A percentile compares a stretch with the other conserved stretches of the same genome.
phyloP scores from a whole-genome alignment of 2,888 invertebrate species.

The Sminthurides aquaticus region DNA sequence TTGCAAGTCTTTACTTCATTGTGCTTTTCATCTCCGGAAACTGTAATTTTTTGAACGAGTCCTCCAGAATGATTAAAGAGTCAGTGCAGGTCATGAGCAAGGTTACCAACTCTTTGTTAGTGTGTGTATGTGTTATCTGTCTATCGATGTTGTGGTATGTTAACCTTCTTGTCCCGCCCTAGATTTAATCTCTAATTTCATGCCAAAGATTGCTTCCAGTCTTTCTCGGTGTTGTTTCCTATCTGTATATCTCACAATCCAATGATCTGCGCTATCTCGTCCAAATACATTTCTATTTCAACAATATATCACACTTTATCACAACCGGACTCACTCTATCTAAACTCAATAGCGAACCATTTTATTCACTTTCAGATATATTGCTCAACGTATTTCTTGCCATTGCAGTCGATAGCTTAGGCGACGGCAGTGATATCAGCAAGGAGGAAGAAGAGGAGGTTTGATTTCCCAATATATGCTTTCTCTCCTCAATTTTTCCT shows the following conservation, averaged over 20 bases:
- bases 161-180: background rate
- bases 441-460: conserved; percentile 68
- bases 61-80: background rate
- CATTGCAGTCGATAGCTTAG: conserved; percentile 99
- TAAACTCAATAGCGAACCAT: too few species aligned
- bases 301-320: too few species aligned
- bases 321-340: too few species aligned
- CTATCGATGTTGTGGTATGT: background rate
- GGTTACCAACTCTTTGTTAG: background rate
- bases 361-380: conserved; percentile 65
- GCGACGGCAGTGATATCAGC: conserved; percentile 89
- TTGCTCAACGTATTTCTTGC: conserved; percentile 99
- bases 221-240: too few species aligned
- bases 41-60: conserved; percentile 53
- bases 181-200: too few species aligned
- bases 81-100: background rate
- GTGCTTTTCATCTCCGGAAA: conserved; percentile 99
- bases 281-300: too few species aligned
- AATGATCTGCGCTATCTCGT: background rate
- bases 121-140: background rate
- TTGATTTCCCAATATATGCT: too few species aligned
- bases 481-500: too few species aligned
- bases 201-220: too few species aligned
- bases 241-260: background rate
- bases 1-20: conserved; percentile 96